Evolutionary conservation across 37 sponge, comb jelly and placozoan genomes (phyloP).

Genomic region (Chondrosia reniformis): DNA sequence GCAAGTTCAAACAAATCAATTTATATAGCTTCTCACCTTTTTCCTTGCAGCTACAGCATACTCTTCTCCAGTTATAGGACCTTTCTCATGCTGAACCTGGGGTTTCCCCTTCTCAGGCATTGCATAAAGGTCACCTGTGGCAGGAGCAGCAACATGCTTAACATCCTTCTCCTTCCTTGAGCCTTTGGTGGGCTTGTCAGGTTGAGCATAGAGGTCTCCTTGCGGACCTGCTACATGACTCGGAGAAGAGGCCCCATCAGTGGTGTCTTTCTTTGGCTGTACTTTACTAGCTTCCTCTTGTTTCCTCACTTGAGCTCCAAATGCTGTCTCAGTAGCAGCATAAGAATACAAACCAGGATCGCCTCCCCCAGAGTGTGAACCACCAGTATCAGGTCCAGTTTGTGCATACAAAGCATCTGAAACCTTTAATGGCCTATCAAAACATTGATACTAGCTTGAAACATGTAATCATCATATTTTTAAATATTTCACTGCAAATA

Average conservation of each 20-base stretch:
- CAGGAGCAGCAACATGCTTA: neutral
- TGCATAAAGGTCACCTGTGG: conserved; percentile 19
- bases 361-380: no score
- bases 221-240: neutral
- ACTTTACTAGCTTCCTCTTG: neutral
- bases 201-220: neutral
- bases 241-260: neutral
- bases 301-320: neutral
- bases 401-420: no score
- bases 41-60: conserved; percentile 2
- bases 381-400: no score
- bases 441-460: no score
- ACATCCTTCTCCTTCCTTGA: neutral
- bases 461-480: no score
- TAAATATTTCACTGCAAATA: no score
- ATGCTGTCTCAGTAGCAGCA: conserved; percentile 1
- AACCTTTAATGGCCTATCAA: no score
- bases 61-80: conserved; percentile 6
- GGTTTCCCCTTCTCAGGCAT: conserved; percentile 8
- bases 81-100: neutral
- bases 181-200: conserved; percentile 15
- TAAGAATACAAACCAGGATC: conserved; percentile 7
- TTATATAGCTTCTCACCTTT: neutral
- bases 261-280: neutral
- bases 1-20: no score